A percentile compares a stretch with the other conserved stretches of the same genome.
These are phyloP conservation scores for Tiaroga cobitis DNA, from an alignment of 2,797 vertebrate genomes.

Conservation along the genomic window DNA sequence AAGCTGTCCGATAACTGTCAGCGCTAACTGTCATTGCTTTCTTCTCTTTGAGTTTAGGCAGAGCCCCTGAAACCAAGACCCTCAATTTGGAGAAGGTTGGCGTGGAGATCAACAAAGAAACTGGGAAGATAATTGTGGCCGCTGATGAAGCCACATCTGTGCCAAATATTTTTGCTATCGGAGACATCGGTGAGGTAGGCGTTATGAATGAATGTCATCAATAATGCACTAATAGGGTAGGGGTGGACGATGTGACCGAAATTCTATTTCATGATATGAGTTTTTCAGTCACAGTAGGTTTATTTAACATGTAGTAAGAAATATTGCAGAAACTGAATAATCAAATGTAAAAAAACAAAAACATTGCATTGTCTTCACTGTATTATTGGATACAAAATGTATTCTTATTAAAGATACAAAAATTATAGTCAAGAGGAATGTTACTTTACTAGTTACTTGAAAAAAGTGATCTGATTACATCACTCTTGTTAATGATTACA, in stretches of 20 bases:
- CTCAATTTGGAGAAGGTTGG: slow-evolving; percentile 84
- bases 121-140: slow-evolving; percentile 88
- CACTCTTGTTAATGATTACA: no score
- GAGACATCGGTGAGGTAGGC: slow-evolving; percentile 90
- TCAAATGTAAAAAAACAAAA: neutral
- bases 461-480: no score
- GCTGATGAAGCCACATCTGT: slow-evolving; percentile 85
- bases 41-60: slow-evolving; percentile 78
- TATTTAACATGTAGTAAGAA: neutral
- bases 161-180: slow-evolving; percentile 90
- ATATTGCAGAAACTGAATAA: neutral
- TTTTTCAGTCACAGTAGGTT: neutral
- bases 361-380: no score
- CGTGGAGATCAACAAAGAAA: slow-evolving; percentile 78
- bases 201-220: neutral
- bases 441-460: no score
- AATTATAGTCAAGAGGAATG: no score
- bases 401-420: no score
- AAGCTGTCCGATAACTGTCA: slow-evolving; percentile 32
- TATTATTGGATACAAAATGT: no score
- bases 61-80: slow-evolving; percentile 82
- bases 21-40: slow-evolving; percentile 47
- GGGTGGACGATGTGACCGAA: neutral
- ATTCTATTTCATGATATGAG: neutral
- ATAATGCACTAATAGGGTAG: neutral